Conservation (phyloP, 2,888 invertebrate species). For the Ellobium chinense region DNA sequence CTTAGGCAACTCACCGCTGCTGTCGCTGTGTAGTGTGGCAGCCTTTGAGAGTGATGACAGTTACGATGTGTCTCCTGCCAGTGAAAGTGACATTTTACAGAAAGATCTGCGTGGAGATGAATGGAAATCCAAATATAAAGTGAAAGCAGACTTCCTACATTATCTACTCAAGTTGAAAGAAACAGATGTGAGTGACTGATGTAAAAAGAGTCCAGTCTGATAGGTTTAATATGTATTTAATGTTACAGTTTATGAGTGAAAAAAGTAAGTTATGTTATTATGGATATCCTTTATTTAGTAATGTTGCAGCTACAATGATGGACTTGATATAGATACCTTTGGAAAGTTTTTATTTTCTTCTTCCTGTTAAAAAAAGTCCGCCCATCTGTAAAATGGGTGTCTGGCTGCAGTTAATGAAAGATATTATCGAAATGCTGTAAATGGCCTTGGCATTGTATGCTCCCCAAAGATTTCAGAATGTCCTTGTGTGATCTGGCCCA, state of each 20-base stretch:
- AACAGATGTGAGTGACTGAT: slow-evolving; percentile 55
- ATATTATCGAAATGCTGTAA: too few relatives aligned
- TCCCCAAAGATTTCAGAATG: too few relatives aligned
- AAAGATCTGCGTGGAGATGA: slow-evolving; percentile 50
- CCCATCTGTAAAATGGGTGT: too few relatives aligned
- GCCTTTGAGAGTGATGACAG: slow-evolving; percentile 61
- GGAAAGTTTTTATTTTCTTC: too few relatives aligned
- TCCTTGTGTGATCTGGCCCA: too few relatives aligned
- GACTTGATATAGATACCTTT: too few relatives aligned
- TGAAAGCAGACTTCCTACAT: slow-evolving; percentile 62
- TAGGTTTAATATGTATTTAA: not conserved
- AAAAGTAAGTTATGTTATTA: not conserved
- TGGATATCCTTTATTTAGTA: too few relatives aligned
- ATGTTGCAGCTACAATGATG: too few relatives aligned
- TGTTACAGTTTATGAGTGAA: not conserved
- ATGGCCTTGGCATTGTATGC: too few relatives aligned
- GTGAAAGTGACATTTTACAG: slow-evolving; percentile 59
- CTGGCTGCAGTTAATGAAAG: too few relatives aligned
- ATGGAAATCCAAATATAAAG: slow-evolving; percentile 52
- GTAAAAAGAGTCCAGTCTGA: not conserved
- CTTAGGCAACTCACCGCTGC: slow-evolving; percentile 67
- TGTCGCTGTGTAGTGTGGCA: slow-evolving; percentile 67
- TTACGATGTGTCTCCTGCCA: slow-evolving; percentile 64
- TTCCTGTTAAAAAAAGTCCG: too few relatives aligned
- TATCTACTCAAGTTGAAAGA: slow-evolving; percentile 62